Evolutionary conservation across 1,140 invertebrate genomes (phyloP), one percentile per base, ranked within the genome.

Genomic region (Physella acuta): DNA sequence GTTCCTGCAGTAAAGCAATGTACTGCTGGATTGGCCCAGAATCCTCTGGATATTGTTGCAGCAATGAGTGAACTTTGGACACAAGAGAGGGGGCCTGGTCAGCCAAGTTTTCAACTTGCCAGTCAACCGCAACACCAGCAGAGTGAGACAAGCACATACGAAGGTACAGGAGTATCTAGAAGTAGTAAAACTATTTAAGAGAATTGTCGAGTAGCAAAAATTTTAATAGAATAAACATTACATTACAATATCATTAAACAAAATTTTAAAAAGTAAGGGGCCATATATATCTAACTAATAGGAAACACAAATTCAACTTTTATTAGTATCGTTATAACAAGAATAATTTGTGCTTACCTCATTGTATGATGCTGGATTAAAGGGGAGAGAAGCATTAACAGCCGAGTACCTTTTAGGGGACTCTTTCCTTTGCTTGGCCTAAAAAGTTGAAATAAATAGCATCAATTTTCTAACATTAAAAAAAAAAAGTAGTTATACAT

Each of bases 161-260:
- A 64, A 93, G 81, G 82, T 94, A 94, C 2, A 90, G 86, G 5
- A 94, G 82, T 70, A 93, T 90, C 90, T 93, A 78, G 24, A 55
- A 24, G 34, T 11, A 44, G 39, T 44, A 44, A 44, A 44, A 16
- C 26, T 60, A 33, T 60, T 36, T 14, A 8, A n/a, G n/a, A n/a
- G n/a, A n/a, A n/a, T n/a, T n/a, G n/a, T n/a, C n/a, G n/a, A n/a
- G n/a, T n/a, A n/a, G n/a, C n/a, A n/a, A n/a, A n/a, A n/a, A n/a
- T n/a, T n/a, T n/a, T n/a, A n/a, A n/a, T n/a, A n/a, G n/a, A n/a
- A n/a, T n/a, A n/a, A n/a, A n/a, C n/a, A n/a, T n/a, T n/a, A n/a
- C n/a, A n/a, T n/a, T n/a, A n/a, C n/a, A n/a, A n/a, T n/a, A n/a
- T n/a, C n/a, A n/a, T n/a, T n/a, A n/a, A n/a, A n/a, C n/a, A n/a